phyloP scores from a whole-genome alignment of 2,888 invertebrate species.

The Cephus sareptanus region DNA sequence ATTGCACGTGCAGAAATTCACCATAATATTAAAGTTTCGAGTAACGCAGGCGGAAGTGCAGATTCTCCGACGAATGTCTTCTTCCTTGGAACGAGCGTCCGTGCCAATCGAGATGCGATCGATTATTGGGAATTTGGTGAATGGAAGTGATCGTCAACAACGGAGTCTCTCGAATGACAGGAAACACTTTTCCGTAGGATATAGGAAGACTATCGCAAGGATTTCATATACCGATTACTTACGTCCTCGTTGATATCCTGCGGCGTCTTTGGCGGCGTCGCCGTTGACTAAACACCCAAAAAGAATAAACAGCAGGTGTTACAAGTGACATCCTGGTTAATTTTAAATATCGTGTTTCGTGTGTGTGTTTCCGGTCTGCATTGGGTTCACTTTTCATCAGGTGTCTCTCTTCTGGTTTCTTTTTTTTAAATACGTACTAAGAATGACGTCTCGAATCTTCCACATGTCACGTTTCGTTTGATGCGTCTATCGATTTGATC shows the following conservation, averaged over 20 bases:
- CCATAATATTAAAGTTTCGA: background rate
- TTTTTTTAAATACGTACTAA: background rate
- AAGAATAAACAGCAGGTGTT: constrained; percentile 56
- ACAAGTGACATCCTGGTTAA: constrained; percentile 29
- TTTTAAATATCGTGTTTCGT: background rate
- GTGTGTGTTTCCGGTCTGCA: background rate
- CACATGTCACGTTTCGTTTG: background rate
- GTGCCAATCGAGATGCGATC: background rate
- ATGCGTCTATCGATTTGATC: background rate
- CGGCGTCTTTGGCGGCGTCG: constrained; percentile 57
- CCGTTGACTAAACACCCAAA: constrained; percentile 58
- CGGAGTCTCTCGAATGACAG: background rate
- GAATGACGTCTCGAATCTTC: background rate
- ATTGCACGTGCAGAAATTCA: background rate
- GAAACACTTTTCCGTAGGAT: constrained; percentile 1
- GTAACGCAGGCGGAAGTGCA: background rate
- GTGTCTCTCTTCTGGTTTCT: background rate
- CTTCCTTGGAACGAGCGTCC: background rate
- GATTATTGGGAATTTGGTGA: background rate
- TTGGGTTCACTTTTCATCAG: background rate
- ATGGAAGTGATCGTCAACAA: background rate
- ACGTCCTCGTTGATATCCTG: constrained; percentile 55
- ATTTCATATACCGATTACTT: constrained; percentile 44
- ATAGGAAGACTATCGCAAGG: constrained; percentile 5
- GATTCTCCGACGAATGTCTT: background rate